Percentiles rank a stretch among this genome's conserved stretches.
Conservation (phyloP, 2,888 invertebrate genomes). For the Limnephilus auricula region DNA sequence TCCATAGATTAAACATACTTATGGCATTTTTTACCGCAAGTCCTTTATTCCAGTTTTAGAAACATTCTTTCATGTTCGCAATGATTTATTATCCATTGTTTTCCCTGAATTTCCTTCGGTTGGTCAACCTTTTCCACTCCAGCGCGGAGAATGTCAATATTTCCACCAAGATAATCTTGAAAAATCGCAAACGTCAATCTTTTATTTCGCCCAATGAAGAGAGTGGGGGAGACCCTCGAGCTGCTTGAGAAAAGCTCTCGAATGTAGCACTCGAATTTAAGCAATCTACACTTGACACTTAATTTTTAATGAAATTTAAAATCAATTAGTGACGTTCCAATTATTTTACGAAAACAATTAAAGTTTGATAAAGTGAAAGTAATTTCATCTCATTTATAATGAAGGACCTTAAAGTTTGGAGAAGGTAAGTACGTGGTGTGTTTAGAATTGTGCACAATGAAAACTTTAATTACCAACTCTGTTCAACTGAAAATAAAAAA, state of each 20-base stretch:
- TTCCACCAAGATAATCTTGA: constrained; percentile 56
- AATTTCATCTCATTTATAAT: not conserved
- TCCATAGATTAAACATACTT: not conserved
- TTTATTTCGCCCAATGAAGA: constrained; percentile 2
- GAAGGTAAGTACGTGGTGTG: not conserved
- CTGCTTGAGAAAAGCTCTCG: constrained; percentile 39
- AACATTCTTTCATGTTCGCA: constrained; percentile 6
- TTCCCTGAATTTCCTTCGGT: constrained; percentile 30
- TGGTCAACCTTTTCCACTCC: constrained; percentile 53
- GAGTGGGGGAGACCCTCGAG: not conserved
- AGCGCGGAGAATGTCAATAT: constrained; percentile 53
- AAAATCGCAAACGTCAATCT: constrained; percentile 59
- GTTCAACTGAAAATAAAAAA: not conserved
- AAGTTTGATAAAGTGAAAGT: not conserved
- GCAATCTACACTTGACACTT: constrained; percentile 45
- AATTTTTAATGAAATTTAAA: constrained; percentile 53
- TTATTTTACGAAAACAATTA: constrained; percentile 45
- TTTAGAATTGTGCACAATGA: not conserved
- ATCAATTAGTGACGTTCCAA: constrained; percentile 53
- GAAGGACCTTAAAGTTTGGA: not conserved
- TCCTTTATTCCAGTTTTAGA: not conserved
- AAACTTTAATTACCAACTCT: not conserved
- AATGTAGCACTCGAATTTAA: constrained; percentile 35
- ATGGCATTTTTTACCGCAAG: not conserved
- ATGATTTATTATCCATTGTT: constrained; percentile 54